Percentiles rank a stretch among this genome's conserved stretches.
These are phyloP conservation scores for Crypturellus tataupa DNA, from an alignment of 2,797 vertebrate species.

Conservation along the genomic window DNA sequence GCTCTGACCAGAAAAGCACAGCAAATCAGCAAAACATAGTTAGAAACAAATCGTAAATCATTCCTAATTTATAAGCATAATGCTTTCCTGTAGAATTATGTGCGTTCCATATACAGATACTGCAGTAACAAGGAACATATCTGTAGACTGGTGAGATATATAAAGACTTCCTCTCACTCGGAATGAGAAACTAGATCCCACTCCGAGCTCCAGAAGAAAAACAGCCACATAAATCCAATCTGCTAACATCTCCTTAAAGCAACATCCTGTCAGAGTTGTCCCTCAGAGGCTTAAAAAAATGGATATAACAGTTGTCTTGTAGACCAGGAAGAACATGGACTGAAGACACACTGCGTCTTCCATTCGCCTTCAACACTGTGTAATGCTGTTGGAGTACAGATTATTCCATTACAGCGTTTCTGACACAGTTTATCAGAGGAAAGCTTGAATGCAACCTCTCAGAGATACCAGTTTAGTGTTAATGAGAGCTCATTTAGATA, in stretches of 20 bases:
- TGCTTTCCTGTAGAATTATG: not conserved
- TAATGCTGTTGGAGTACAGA: not conserved
- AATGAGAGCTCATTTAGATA: slow-evolving; percentile 69
- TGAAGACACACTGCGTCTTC: not conserved
- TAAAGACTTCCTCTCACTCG: not conserved
- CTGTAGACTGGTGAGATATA: not conserved
- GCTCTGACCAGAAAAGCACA: not conserved
- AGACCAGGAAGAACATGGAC: not conserved
- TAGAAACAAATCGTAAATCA: not conserved
- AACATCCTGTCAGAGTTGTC: not conserved
- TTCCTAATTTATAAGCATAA: not conserved
- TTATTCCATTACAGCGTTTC: slow-evolving; percentile 8
- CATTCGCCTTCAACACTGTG: not conserved
- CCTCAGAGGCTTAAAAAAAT: not conserved
- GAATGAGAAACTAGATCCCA: not conserved
- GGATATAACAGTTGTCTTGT: not conserved
- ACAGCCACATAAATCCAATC: not conserved
- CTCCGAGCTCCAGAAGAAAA: not conserved
- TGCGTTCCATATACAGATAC: not conserved
- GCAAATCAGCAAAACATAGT: not conserved
- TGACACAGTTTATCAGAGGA: slow-evolving; percentile 43
- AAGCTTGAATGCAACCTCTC: slow-evolving; percentile 1
- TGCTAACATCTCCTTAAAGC: not conserved
- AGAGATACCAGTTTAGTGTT: slow-evolving; percentile 35
- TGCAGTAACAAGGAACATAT: not conserved